Conservation (phyloP, 1,140 invertebrate species). For the Zophobas morio region DNA sequence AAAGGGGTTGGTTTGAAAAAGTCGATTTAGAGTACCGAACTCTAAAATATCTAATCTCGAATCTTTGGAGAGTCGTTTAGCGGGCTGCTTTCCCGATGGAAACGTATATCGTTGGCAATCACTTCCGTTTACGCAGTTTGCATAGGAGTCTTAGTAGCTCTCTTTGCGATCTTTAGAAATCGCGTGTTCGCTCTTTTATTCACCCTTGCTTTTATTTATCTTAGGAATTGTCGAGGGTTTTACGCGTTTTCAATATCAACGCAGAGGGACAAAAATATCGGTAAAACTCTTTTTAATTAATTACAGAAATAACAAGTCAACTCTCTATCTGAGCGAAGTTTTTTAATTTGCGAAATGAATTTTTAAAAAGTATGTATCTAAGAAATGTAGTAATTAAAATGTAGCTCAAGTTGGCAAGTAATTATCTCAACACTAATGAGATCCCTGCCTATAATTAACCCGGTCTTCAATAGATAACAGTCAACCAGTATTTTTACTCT, state of each 20-base stretch:
- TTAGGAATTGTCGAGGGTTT: slow-evolving; percentile 17
- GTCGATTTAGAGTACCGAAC: slow-evolving; percentile 59
- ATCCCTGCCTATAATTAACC: slow-evolving; percentile 58
- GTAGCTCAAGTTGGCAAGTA: slow-evolving; percentile 53
- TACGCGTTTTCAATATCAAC: slow-evolving; percentile 29
- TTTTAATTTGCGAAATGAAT: slow-evolving; percentile 45
- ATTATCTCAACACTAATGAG: slow-evolving; percentile 55
- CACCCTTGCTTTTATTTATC: slow-evolving; percentile 27
- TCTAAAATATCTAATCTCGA: slow-evolving; percentile 61
- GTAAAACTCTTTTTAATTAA: slow-evolving; percentile 21
- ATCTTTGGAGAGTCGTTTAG: slow-evolving; percentile 62
- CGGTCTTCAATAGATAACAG: slow-evolving; percentile 57
- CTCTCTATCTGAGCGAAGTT: slow-evolving; percentile 27
- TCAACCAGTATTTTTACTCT: slow-evolving; percentile 51
- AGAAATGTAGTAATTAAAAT: slow-evolving; percentile 57
- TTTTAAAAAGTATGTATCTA: slow-evolving; percentile 51
- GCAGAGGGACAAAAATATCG: neutral
- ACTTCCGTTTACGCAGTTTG: slow-evolving; percentile 57
- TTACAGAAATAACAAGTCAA: slow-evolving; percentile 38
- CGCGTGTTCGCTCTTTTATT: slow-evolving; percentile 39
- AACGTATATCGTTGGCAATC: slow-evolving; percentile 55
- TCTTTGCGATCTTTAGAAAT: slow-evolving; percentile 43
- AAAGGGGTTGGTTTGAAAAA: slow-evolving; percentile 55
- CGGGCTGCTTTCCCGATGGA: slow-evolving; percentile 49
- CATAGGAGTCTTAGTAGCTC: slow-evolving; percentile 40